phyloP scores from a whole-genome alignment of 2,888 invertebrate genomes.

The Odontothrips loti region DNA sequence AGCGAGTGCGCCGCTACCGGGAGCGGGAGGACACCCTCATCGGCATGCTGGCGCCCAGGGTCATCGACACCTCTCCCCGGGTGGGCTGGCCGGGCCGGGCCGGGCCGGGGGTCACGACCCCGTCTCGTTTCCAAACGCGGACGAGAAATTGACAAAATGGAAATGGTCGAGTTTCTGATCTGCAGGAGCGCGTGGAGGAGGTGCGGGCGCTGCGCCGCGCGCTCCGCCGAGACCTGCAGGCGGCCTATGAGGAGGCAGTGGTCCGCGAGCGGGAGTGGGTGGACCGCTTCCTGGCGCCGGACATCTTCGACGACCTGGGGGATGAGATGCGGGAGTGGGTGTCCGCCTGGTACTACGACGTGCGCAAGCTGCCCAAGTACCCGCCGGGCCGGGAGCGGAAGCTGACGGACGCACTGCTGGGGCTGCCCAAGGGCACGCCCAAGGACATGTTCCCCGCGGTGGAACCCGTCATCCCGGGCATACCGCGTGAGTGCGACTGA shows the following conservation, averaged over 20 bases:
- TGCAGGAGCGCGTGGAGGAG: conserved; percentile 46
- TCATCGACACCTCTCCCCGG: conserved; percentile 35
- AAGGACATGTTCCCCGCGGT: conserved; percentile 32
- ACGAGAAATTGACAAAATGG: too few species aligned
- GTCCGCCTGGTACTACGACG: conserved; percentile 57
- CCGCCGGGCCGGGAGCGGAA: conserved; percentile 59
- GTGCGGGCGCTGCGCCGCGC: conserved; percentile 47
- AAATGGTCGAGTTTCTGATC: too few species aligned
- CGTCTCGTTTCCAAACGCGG: too few species aligned
- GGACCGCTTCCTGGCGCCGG: conserved; percentile 42
- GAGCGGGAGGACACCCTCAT: conserved; percentile 50
- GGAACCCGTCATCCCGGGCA: conserved; percentile 30
- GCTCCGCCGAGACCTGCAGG: neutral
- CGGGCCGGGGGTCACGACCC: too few species aligned
- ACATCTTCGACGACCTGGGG: conserved; percentile 68
- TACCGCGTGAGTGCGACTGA: neutral
- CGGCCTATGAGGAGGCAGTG: conserved; percentile 28
- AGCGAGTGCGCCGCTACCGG: conserved; percentile 48
- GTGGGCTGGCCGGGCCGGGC: too few species aligned
- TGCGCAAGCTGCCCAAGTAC: conserved; percentile 63
- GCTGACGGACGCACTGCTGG: neutral
- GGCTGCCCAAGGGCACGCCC: neutral
- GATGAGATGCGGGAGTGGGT: conserved; percentile 75
- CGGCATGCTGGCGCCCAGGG: conserved; percentile 45
- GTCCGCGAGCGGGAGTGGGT: conserved; percentile 31